phyloP scores from a whole-genome alignment of 2,888 invertebrate species.

The Limenitis arthemis region DNA sequence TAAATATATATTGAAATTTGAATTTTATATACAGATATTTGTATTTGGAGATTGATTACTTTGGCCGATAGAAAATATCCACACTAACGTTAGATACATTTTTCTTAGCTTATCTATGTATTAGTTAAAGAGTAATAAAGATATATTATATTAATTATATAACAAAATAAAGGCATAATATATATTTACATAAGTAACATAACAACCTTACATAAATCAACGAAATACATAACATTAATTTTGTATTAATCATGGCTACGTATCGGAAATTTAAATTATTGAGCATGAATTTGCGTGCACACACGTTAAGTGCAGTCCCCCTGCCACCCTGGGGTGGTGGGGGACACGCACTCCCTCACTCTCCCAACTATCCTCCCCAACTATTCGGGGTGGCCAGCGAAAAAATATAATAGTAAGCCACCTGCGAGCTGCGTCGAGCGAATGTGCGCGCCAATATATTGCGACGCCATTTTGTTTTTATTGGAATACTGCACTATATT shows the following conservation, averaged over 20 bases:
- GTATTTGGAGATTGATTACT: no score
- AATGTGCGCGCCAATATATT: conserved; percentile 57
- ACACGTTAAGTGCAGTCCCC: conserved; percentile 53
- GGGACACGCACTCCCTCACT: conserved; percentile 50
- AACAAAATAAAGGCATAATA: background rate
- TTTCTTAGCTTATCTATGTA: no score
- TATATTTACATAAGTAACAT: conserved; percentile 6
- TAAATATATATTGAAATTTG: no score
- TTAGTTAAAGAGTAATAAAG: no score
- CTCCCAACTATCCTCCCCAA: conserved; percentile 55
- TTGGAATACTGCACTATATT: conserved; percentile 18
- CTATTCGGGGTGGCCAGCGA: conserved; percentile 64
- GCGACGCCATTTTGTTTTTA: conserved; percentile 58
- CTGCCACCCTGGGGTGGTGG: conserved; percentile 19
- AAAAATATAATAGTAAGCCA: conserved; percentile 66
- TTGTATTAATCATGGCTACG: conserved; percentile 54
- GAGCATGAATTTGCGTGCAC: conserved; percentile 66
- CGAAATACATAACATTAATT: conserved; percentile 47
- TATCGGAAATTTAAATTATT: conserved; percentile 70
- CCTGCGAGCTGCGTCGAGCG: conserved; percentile 66
- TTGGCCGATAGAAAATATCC: no score
- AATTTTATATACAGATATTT: no score
- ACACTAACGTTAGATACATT: no score
- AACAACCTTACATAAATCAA: conserved; percentile 16
- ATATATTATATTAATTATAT: no score